Percentiles rank a stretch among this genome's conserved stretches.
Evolutionary conservation across 2,888 invertebrate genomes (phyloP).

Genomic region (Hermaeophaga mercurialis): DNA sequence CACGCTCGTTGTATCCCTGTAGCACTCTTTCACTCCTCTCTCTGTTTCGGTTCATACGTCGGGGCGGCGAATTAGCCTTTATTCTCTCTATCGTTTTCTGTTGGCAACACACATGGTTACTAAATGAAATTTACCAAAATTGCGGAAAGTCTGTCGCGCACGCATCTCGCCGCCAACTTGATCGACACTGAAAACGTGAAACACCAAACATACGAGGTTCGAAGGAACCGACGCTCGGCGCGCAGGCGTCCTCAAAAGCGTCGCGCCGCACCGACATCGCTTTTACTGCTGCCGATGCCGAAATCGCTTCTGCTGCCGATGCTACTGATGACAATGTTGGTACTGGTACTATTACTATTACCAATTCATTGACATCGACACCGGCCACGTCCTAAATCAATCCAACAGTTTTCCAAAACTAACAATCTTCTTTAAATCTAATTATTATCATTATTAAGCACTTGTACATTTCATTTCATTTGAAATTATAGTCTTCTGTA

Average conservation of each 20-base stretch:
- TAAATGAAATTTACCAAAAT: slow-evolving; percentile 25
- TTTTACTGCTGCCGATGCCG: slow-evolving; percentile 5
- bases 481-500: too few species aligned
- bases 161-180: slow-evolving; percentile 31
- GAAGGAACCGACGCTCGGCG: slow-evolving; percentile 26
- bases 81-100: slow-evolving; percentile 29
- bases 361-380: too few species aligned
- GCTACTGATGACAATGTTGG: neutral
- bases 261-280: slow-evolving; percentile 13
- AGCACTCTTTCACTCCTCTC: slow-evolving; percentile 20
- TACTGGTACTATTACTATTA: neutral
- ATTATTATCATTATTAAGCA: too few species aligned
- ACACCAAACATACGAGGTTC: slow-evolving; percentile 25
- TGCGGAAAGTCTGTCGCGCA: slow-evolving; percentile 20
- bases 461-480: too few species aligned
- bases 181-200: slow-evolving; percentile 32
- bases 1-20: slow-evolving; percentile 14
- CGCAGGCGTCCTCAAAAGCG: slow-evolving; percentile 25
- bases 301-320: slow-evolving; percentile 6
- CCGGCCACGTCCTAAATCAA: too few species aligned
- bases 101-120: slow-evolving; percentile 34
- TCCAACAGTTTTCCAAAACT: too few species aligned
- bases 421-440: too few species aligned
- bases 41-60: slow-evolving; percentile 10
- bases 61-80: slow-evolving; percentile 12